These are phyloP conservation scores for Eriocheir sinensis DNA, from an alignment of 1,140 invertebrate species.

Conservation along the genomic window DNA sequence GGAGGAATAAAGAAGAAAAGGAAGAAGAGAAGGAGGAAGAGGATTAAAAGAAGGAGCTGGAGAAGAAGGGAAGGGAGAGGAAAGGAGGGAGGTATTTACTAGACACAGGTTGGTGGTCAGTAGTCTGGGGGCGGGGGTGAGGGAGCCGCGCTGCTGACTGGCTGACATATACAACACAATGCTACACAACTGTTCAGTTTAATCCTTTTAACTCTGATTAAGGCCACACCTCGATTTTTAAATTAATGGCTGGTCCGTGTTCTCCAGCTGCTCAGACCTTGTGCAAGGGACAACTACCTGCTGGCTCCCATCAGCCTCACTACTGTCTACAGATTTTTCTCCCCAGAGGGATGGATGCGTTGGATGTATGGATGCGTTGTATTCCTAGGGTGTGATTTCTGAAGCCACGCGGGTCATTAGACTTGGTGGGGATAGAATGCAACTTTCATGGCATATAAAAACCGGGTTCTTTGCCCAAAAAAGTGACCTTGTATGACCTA, in stretches of 20 bases:
- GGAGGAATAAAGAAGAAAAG: background rate
- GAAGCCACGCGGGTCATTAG: background rate
- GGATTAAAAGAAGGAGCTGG: background rate
- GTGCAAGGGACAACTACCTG: no score
- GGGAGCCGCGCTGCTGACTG: background rate
- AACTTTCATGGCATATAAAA: background rate
- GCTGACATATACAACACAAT: no score
- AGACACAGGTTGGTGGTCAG: background rate
- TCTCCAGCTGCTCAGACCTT: no score
- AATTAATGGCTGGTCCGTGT: no score
- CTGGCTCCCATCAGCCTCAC: no score
- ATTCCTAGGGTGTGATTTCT: background rate
- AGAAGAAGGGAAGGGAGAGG: background rate
- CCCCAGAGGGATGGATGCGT: no score
- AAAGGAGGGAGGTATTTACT: constrained; percentile 12
- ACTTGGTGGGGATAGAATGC: background rate
- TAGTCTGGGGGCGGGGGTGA: background rate
- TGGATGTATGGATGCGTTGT: no score
- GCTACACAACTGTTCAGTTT: no score
- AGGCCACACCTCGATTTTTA: no score
- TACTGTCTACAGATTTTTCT: no score
- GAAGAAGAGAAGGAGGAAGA: background rate
- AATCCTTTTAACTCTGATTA: no score
- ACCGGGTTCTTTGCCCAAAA: background rate
- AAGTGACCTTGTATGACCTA: background rate